phyloP scores from a whole-genome alignment of 2,797 vertebrate genomes.

The Typhlichthys subterraneus region DNA sequence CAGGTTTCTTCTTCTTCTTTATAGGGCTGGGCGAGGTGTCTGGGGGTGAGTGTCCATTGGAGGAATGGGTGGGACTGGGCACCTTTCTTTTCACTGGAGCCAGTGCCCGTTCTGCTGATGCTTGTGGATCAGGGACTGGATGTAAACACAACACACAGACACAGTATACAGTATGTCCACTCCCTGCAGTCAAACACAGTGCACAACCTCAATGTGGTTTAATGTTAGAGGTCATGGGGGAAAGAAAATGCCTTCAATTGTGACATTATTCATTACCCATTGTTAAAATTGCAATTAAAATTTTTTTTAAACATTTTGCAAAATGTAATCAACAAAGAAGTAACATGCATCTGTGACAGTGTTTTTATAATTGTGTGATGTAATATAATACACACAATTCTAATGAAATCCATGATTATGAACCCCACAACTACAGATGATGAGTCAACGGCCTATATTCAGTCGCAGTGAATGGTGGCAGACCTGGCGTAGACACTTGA shows the following conservation, averaged over 20 bases:
- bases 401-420: too few relatives aligned
- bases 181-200: background rate
- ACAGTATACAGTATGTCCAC: slow-evolving; percentile 9
- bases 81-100: slow-evolving; percentile 90
- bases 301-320: too few relatives aligned
- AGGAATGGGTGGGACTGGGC: slow-evolving; percentile 94
- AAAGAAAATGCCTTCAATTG: background rate
- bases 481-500: too few relatives aligned
- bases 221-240: background rate
- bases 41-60: slow-evolving; percentile 96
- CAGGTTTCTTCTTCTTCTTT: slow-evolving; percentile 99
- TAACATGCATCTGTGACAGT: background rate
- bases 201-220: background rate
- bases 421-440: too few relatives aligned
- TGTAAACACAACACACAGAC: slow-evolving; percentile 5
- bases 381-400: background rate
- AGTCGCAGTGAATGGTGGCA: too few relatives aligned
- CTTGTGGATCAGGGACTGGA: slow-evolving; percentile 83
- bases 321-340: background rate
- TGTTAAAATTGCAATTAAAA: background rate
- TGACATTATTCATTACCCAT: too few relatives aligned
- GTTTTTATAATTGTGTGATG: background rate
- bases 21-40: slow-evolving; percentile 92
- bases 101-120: slow-evolving; percentile 84
- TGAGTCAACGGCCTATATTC: too few relatives aligned